phyloP scores from a whole-genome alignment of 2,113 vertebrate genomes.

The Pelvicachromis taeniatus region DNA sequence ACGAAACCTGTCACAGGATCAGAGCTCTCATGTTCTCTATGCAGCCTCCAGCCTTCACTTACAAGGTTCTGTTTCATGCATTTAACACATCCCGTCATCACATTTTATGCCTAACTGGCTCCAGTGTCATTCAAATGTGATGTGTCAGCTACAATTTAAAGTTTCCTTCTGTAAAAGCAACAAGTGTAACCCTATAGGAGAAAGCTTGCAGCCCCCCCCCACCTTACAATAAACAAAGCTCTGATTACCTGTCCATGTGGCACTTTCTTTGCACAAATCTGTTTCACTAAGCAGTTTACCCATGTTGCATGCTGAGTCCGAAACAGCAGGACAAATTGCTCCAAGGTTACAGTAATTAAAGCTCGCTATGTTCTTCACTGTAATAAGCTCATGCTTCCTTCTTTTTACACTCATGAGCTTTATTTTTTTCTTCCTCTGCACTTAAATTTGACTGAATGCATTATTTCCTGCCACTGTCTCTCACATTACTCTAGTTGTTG shows the following conservation, averaged over 20 bases:
- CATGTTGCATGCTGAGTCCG: neutral
- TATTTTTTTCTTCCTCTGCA: neutral
- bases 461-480: neutral
- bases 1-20: constrained; percentile 78
- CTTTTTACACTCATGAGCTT: neutral
- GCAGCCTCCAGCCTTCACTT: neutral
- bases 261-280: constrained; percentile 9
- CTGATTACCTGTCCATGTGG: neutral
- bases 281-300: constrained; percentile 29
- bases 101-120: neutral
- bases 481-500: neutral
- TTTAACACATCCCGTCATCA: neutral
- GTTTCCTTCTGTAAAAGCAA: neutral
- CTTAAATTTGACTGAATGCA: neutral
- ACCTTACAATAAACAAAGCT: neutral
- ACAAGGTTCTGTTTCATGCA: neutral
- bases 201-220: neutral
- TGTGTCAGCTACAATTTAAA: neutral
- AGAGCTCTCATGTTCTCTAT: neutral
- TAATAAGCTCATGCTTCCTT: neutral
- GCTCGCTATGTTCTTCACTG: neutral
- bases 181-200: neutral
- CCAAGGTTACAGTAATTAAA: constrained; percentile 23
- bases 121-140: neutral
- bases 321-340: constrained; percentile 21